These are phyloP conservation scores for Cairina moschata DNA, from an alignment of 2,113 vertebrate genomes.

Conservation along the genomic window DNA sequence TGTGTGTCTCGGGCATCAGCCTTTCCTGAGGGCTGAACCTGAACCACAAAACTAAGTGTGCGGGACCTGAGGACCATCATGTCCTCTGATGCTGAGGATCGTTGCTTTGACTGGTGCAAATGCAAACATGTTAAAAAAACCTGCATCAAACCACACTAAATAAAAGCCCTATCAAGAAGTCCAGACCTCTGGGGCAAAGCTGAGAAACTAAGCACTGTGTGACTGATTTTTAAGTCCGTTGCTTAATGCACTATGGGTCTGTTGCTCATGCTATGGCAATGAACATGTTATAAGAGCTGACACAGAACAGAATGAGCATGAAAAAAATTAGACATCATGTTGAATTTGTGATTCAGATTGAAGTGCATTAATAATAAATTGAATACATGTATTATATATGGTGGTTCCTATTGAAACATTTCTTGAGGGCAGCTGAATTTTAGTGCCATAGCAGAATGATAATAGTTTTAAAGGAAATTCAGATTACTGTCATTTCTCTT, in stretches of 20 bases:
- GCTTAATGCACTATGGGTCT: not conserved
- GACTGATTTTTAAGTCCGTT: conserved; percentile 11
- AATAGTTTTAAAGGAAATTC: conserved; percentile 47
- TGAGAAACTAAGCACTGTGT: not conserved
- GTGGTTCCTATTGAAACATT: conserved; percentile 32
- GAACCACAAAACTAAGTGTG: not conserved
- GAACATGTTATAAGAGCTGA: conserved; percentile 31
- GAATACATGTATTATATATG: conserved; percentile 66
- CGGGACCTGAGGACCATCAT: not conserved
- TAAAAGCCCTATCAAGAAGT: not conserved
- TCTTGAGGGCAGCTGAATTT: conserved; percentile 50
- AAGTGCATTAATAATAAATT: conserved; percentile 64
- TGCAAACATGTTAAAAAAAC: not conserved
- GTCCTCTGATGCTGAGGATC: not conserved
- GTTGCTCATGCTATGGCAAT: not conserved
- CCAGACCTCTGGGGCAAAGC: not conserved
- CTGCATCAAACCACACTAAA: not conserved
- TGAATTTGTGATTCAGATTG: conserved; percentile 55
- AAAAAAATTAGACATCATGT: conserved; percentile 52
- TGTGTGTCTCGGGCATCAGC: fast-evolving
- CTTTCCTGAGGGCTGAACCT: not conserved
- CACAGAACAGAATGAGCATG: not conserved
- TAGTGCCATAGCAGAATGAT: conserved; percentile 23
- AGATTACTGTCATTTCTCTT: conserved; percentile 53
- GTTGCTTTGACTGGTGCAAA: not conserved